Evolutionary conservation across 2,113 vertebrate species (phyloP), one percentile per base, ranked within the genome.

Genomic region (Myotis yumanensis): DNA sequence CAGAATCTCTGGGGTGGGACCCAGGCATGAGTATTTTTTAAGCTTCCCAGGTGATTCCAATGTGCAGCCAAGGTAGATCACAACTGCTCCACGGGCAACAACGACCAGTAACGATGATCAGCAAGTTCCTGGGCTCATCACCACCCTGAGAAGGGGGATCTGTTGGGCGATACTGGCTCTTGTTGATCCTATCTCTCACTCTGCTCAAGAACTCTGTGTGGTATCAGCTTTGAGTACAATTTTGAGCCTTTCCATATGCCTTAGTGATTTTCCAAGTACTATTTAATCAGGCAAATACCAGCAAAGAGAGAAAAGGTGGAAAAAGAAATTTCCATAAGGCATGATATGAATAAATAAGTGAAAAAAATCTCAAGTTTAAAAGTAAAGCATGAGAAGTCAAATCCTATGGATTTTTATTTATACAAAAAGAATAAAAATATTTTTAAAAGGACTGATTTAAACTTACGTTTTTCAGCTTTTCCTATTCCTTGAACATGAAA

Each of bases 381-480:
- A 96, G 86, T 69, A 96, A 90, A 93, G 54, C 22, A 86, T 81
- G 96, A 97, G 96, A 97, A 87, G 82, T 37, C 85, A 95, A 90
- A 93, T 97, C 86, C 96, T 51, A 73, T 89, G 96, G 93, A 77
- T 95, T 96, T 97, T 98, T 98, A 98, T 98, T 98, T 98, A 97
- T 97, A 98, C 97, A 98, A 98, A 98, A 98, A 98, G 87, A 97
- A 95, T 96, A 96, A 95, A 93, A 92, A 95, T 90, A 96, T 97
- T 97, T 97, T 97, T 96, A 97, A 98, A 96, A 97, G 94, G 96
- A 93, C 4, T 87, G 95, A 97, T 90, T 96, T 90, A 93, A 96
- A 95, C 20, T 92, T 91, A 0, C 4, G 57, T 85, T 95, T 95
- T 96, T 76, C 62, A 92, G 94, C 86, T 97, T 96, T 94, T 95